Conservation (phyloP, 2,797 vertebrate genomes). For the Melanogrammus aeglefinus region DNA sequence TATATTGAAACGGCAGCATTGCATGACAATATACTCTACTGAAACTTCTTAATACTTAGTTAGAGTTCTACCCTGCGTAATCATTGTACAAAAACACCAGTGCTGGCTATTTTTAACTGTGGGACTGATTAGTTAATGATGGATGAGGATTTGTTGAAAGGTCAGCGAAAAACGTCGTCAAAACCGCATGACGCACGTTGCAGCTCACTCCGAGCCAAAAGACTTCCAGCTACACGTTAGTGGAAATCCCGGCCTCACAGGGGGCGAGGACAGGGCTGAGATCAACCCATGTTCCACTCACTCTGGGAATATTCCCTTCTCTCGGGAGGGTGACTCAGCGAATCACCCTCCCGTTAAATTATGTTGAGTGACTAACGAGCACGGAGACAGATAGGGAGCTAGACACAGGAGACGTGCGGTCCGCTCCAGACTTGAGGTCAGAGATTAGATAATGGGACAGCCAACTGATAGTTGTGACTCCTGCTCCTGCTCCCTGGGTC, state of each 20-base stretch:
- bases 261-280: not conserved
- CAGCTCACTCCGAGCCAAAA: not conserved
- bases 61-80: not conserved
- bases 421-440: constrained; percentile 1
- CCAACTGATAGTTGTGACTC: constrained; percentile 8
- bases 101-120: not conserved
- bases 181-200: not conserved
- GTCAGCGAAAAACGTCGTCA: not conserved
- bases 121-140: not conserved
- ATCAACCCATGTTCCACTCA: constrained; percentile 16
- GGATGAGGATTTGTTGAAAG: not conserved
- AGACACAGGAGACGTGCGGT: constrained; percentile 11
- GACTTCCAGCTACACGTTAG: constrained; percentile 8
- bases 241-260: constrained; percentile 14
- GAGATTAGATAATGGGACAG: constrained; percentile 20
- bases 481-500: constrained; percentile 4
- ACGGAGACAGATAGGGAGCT: constrained; percentile 14
- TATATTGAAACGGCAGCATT: not conserved
- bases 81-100: not conserved
- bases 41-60: not conserved
- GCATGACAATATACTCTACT: not conserved
- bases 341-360: not conserved
- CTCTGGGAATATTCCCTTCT: constrained; percentile 16
- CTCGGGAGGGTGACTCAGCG: constrained; percentile 33
- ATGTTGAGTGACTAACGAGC: constrained; percentile 12